Evolutionary conservation across 2,113 vertebrate genomes (phyloP).

Genomic region (Apus apus): DNA sequence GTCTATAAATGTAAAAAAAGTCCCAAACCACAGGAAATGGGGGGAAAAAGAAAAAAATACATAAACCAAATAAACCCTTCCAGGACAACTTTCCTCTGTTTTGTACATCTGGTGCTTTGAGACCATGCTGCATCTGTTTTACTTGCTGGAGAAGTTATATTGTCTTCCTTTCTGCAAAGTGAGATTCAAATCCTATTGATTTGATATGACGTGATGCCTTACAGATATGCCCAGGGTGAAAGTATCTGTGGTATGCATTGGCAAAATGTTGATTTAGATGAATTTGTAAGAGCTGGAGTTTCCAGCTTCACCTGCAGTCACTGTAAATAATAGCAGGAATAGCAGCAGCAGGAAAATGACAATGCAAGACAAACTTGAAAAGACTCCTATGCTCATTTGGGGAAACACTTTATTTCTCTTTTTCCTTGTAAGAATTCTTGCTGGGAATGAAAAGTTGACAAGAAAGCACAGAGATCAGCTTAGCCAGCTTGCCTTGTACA

Average conservation of each 20-base stretch:
- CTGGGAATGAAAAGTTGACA: background rate
- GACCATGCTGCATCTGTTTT: background rate
- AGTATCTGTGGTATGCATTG: background rate
- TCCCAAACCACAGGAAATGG: background rate
- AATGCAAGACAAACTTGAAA: accelerated
- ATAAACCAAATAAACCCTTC: constrained; percentile 7
- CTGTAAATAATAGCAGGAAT: background rate
- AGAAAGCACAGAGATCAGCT: background rate
- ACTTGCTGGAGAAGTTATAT: background rate
- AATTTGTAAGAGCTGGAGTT: background rate
- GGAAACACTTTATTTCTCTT: background rate
- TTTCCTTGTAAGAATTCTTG: background rate
- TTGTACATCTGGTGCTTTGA: background rate
- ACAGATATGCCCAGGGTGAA: accelerated
- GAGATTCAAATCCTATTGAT: background rate
- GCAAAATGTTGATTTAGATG: background rate
- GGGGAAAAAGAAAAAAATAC: background rate
- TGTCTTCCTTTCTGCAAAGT: background rate
- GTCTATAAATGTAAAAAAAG: background rate
- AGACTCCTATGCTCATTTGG: background rate
- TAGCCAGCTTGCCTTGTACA: background rate
- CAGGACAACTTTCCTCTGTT: background rate
- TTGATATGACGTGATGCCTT: background rate
- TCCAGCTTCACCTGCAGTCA: background rate
- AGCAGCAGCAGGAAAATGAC: background rate